A percentile compares a stretch with the other conserved stretches of the same genome.
phyloP scores from a whole-genome alignment of 2,113 vertebrate species.

The Hyperoodon ampullatus region DNA sequence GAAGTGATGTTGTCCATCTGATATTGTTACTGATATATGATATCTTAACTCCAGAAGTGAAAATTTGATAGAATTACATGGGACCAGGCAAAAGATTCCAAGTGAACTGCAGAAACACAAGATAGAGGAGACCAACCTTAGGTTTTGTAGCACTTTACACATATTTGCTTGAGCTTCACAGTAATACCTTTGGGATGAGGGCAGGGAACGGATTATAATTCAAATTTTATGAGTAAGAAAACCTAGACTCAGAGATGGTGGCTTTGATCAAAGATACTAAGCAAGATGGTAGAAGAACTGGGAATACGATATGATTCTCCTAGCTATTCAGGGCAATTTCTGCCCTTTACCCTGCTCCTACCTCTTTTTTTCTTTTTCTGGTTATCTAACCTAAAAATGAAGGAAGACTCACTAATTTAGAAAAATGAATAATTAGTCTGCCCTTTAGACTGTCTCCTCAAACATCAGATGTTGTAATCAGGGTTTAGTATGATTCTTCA shows the following conservation, averaged over 20 bases:
- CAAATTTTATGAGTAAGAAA: neutral
- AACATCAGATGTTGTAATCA: neutral
- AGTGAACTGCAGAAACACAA: neutral
- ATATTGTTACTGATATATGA: neutral
- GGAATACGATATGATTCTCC: neutral
- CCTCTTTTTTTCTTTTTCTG: neutral
- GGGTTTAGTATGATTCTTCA: neutral
- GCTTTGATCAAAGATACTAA: constrained; percentile 30
- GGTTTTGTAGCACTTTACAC: neutral
- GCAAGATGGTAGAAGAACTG: neutral
- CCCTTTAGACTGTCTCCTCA: neutral
- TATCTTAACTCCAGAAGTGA: neutral
- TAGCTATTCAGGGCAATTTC: neutral
- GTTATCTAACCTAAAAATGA: neutral
- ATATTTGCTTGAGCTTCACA: neutral
- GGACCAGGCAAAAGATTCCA: neutral
- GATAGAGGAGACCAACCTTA: neutral
- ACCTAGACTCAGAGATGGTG: neutral
- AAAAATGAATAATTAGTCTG: neutral
- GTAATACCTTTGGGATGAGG: neutral
- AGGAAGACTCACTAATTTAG: neutral
- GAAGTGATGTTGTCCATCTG: neutral
- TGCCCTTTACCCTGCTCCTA: neutral
- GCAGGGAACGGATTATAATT: neutral
- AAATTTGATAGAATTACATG: neutral